Percentiles rank a stretch among this genome's conserved stretches.
These are phyloP conservation scores for Scaptomyza caliginosa DNA, from an alignment of 2,888 invertebrate species.

Conservation along the genomic window DNA sequence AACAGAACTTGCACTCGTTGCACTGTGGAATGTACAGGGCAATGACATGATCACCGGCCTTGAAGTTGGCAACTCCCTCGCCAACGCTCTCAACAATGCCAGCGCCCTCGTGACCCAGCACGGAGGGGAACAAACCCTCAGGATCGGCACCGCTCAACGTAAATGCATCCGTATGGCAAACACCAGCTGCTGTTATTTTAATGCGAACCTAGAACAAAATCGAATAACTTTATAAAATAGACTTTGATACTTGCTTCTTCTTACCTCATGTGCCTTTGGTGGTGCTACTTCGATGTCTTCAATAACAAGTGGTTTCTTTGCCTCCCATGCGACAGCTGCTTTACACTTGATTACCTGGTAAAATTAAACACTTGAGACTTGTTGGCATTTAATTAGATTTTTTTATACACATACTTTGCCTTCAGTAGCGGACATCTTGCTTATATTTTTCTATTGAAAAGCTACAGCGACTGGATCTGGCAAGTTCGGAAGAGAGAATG, in stretches of 20 bases:
- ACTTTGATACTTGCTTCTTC: constrained; percentile 24
- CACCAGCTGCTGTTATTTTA: constrained; percentile 90
- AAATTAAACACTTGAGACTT: not conserved
- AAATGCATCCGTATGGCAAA: constrained; percentile 97
- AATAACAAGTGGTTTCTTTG: constrained; percentile 93
- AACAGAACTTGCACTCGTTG: constrained; percentile 97
- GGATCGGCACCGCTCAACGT: constrained; percentile 94
- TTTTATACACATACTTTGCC: constrained; percentile 65
- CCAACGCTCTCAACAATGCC: constrained; percentile 99
- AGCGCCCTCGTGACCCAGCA: constrained; percentile 98
- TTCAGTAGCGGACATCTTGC: constrained; percentile 68
- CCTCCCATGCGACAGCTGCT: constrained; percentile 98
- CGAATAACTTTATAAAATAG: not conserved
- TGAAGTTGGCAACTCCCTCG: constrained; percentile 93
- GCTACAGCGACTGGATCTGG: constrained; percentile 9
- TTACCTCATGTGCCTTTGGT: constrained; percentile 95
- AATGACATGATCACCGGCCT: constrained; percentile 98
- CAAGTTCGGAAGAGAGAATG: constrained; percentile 13
- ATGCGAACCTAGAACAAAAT: constrained; percentile 85
- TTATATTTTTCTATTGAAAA: constrained; percentile 21
- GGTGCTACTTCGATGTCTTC: constrained; percentile 97
- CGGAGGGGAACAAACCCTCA: constrained; percentile 95
- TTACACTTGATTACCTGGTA: constrained; percentile 92
- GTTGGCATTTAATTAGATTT: constrained; percentile 4
- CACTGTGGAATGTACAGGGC: constrained; percentile 99